Conservation (phyloP, 2,888 invertebrate genomes). For the Mythimna pallens region DNA sequence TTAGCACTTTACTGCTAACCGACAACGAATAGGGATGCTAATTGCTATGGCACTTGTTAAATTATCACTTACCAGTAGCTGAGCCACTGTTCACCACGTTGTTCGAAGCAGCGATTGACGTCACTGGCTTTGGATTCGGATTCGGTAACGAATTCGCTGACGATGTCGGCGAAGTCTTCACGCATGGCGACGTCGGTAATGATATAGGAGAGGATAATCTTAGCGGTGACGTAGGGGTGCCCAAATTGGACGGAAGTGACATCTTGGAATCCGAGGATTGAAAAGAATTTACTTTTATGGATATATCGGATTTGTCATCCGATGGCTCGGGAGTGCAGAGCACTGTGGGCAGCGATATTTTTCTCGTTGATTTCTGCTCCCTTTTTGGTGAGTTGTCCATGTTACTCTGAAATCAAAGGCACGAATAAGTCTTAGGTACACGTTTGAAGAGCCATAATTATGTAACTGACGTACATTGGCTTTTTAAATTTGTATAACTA, state of each 20-base stretch:
- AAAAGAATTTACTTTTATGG: slow-evolving; percentile 71
- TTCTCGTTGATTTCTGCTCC: slow-evolving; percentile 70
- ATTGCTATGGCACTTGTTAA: slow-evolving; percentile 38
- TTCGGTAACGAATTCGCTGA: slow-evolving; percentile 75
- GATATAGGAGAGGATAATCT: slow-evolving; percentile 82
- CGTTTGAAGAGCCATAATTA: background rate
- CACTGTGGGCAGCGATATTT: slow-evolving; percentile 83
- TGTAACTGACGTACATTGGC: background rate
- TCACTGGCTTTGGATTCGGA: slow-evolving; percentile 65
- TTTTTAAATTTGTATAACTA: slow-evolving; percentile 5
- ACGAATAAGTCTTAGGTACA: slow-evolving; percentile 13
- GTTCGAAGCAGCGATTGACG: slow-evolving; percentile 65
- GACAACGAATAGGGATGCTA: slow-evolving; percentile 32
- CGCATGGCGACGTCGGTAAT: slow-evolving; percentile 82
- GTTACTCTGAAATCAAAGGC: slow-evolving; percentile 75
- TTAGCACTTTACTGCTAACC: slow-evolving; percentile 32
- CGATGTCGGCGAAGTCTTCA: slow-evolving; percentile 74
- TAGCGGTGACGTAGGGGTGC: slow-evolving; percentile 84
- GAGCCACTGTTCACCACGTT: slow-evolving; percentile 78
- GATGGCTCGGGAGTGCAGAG: slow-evolving; percentile 79
- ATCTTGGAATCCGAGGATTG: slow-evolving; percentile 83
- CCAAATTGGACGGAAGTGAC: slow-evolving; percentile 83
- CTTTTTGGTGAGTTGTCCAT: slow-evolving; percentile 80
- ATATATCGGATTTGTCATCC: slow-evolving; percentile 69
- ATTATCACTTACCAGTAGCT: slow-evolving; percentile 83